phyloP scores from a whole-genome alignment of 2,113 vertebrate genomes.

The Calidris pygmaea region DNA sequence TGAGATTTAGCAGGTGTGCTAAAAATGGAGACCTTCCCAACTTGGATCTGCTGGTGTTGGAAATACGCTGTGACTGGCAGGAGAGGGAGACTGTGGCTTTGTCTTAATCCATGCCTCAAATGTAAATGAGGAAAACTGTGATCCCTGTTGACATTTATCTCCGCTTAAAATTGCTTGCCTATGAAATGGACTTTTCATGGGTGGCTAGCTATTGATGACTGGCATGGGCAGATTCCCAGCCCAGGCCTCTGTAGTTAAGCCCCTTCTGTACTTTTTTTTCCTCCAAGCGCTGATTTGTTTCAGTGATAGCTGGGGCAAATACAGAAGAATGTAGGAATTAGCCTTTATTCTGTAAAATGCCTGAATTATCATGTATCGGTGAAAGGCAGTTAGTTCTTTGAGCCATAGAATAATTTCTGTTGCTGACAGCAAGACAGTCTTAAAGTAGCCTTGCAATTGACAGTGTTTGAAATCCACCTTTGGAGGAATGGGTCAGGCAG shows the following conservation, averaged over 20 bases:
- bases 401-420: background rate
- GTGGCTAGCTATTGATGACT: background rate
- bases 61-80: accelerated
- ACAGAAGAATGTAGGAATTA: background rate
- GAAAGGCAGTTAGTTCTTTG: background rate
- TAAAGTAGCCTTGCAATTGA: background rate
- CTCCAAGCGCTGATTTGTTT: background rate
- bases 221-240: background rate
- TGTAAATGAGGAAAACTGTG: background rate
- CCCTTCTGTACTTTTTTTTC: background rate
- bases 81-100: background rate
- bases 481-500: background rate
- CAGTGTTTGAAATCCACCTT: background rate
- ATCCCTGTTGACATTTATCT: background rate
- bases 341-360: background rate
- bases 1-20: background rate
- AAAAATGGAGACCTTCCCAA: background rate
- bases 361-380: background rate
- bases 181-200: background rate
- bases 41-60: background rate
- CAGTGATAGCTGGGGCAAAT: background rate
- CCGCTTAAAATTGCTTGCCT: background rate
- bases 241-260: background rate
- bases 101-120: background rate
- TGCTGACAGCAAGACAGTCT: background rate